phyloP scores from a whole-genome alignment of 37 sponge, comb jelly and placozoan species.

The Sycon ciliatum region DNA sequence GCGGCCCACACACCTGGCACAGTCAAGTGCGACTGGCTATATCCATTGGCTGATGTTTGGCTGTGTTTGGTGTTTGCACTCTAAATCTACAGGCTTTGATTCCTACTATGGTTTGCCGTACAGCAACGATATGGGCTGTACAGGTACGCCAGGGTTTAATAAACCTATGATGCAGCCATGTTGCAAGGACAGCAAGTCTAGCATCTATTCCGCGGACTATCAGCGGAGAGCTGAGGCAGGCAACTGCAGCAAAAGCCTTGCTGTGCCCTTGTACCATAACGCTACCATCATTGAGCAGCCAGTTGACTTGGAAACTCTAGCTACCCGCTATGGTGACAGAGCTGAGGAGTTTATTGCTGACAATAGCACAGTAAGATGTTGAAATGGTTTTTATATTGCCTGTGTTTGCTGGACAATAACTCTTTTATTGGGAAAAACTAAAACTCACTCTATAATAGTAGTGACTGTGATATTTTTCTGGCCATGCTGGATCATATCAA shows the following conservation, averaged over 20 bases:
- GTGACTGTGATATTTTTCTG: too few species aligned
- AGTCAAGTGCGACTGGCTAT: too few species aligned
- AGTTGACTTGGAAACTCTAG: background rate
- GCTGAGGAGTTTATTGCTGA: background rate
- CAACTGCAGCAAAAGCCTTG: background rate
- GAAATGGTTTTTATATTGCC: too few species aligned
- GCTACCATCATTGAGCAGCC: background rate
- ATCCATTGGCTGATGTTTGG: too few species aligned
- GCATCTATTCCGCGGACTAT: too few species aligned
- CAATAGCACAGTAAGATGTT: too few species aligned
- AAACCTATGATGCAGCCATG: background rate
- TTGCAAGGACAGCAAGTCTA: background rate
- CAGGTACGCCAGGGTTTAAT: background rate
- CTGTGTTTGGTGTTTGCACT: background rate
- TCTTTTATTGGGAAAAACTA: too few species aligned
- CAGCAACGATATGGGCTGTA: conserved; percentile 1
- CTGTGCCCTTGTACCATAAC: background rate
- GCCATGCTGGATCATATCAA: too few species aligned
- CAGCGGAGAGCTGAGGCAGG: too few species aligned
- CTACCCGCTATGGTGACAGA: background rate
- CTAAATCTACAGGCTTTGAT: background rate
- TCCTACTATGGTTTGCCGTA: background rate
- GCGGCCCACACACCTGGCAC: too few species aligned
- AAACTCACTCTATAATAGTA: too few species aligned
- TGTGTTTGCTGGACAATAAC: too few species aligned